phyloP scores from a whole-genome alignment of 2,888 invertebrate genomes.

The Noctua janthina region DNA sequence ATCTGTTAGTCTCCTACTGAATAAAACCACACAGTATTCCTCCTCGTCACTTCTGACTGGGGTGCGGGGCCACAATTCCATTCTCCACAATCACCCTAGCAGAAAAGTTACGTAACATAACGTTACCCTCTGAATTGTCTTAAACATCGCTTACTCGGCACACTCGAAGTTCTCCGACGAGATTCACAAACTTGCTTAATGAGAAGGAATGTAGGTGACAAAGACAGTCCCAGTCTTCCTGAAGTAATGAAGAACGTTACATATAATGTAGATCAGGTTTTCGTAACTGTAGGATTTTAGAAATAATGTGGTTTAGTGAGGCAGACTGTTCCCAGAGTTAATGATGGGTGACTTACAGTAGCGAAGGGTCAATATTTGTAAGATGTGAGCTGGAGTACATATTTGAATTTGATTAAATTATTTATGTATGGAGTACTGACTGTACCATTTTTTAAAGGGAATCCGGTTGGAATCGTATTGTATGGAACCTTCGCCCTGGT shows the following conservation, averaged over 20 bases:
- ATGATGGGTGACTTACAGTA: background rate
- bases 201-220: constrained; percentile 32
- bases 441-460: too few species aligned
- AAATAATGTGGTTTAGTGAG: background rate
- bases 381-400: too few species aligned
- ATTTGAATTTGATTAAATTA: too few species aligned
- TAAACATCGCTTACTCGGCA: background rate
- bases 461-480: too few species aligned
- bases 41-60: too few species aligned
- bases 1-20: too few species aligned
- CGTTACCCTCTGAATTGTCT: background rate
- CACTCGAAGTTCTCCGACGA: constrained; percentile 15
- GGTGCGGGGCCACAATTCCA: too few species aligned
- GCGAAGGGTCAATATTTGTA: too few species aligned
- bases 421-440: too few species aligned
- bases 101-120: background rate
- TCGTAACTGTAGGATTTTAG: background rate
- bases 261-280: background rate
- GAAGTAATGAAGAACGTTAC: constrained; percentile 19
- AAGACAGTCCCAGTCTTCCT: constrained; percentile 10
- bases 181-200: constrained; percentile 34
- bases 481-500: background rate
- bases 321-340: background rate
- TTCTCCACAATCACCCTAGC: too few species aligned
- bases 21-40: too few species aligned